Evolutionary conservation across 2,888 invertebrate species (phyloP).

Genomic region (Phymatocera aterrima): DNA sequence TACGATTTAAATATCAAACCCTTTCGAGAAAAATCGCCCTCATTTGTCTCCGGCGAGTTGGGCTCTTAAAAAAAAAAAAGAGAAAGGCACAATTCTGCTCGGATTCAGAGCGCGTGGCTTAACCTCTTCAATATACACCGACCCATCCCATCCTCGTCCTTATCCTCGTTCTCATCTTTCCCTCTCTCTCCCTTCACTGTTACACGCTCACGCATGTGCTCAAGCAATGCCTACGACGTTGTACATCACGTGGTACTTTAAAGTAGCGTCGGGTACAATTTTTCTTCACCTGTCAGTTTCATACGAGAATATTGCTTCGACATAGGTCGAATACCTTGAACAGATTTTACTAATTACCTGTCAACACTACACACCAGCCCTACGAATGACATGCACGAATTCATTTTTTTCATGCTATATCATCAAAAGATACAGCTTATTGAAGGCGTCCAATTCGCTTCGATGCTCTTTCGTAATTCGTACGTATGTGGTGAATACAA

Average conservation of each 20-base stretch:
- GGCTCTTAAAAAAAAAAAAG: slow-evolving; percentile 2
- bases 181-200: neutral
- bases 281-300: slow-evolving; percentile 36
- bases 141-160: neutral
- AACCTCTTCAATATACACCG: too few species aligned
- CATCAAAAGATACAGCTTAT: neutral
- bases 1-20: slow-evolving; percentile 48
- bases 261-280: slow-evolving; percentile 20
- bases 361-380: too few species aligned
- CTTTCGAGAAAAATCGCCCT: slow-evolving; percentile 41
- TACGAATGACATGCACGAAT: slow-evolving; percentile 15
- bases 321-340: slow-evolving; percentile 7
- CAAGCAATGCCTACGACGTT: neutral
- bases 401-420: neutral
- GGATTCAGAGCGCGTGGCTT: slow-evolving; percentile 23
- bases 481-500: too few species aligned
- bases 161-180: neutral
- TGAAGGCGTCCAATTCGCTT: neutral
- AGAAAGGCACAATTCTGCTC: neutral
- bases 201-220: neutral
- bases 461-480: neutral
- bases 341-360: slow-evolving; percentile 41
- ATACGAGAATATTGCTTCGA: slow-evolving; percentile 33
- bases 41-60: slow-evolving; percentile 34
- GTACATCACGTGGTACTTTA: neutral